Base-by-base conservation (phyloP, 2,797 vertebrate genomes). In the Vespertilio murinus region DNA sequence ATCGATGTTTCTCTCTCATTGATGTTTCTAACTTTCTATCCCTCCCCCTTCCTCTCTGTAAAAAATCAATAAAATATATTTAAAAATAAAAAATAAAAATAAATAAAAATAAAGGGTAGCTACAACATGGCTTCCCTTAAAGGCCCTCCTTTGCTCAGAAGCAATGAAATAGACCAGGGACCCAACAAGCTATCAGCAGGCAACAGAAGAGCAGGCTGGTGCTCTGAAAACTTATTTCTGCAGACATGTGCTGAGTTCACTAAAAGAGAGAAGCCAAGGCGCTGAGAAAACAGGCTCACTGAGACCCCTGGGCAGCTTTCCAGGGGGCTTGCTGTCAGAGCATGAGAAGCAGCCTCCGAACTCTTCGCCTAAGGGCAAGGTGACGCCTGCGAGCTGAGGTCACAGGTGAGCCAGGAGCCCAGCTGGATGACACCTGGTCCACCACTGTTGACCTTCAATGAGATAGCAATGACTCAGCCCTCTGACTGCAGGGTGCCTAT, bases 311-410 rank as follows among this genome's bases (percentile, higher is more conserved):
- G 52, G 71, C 70, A n/a, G 75, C 59, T 78, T 80, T 33, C 30
- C 86, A 75, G 71, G 77, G 59, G 56, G 69, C 40, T 81, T 18
- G 16, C 85, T 69, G 12, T 64, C 69, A 80, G 69, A 84, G 78
- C 4, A 2, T 38, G 28, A 88, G 59, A 94, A 22, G 33, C 69
- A 87, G 30, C 28, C 14, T 35, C 45, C 38, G 38, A 69, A 52
- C 52, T 87, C 74, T 25, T 86, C 14, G 45, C 71, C 40, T 45
- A 8, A 30, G 35, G 38, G 42, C 86, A 74, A 75, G 35, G 47
- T 81, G 77, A 80, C n/a, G 25, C 20, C 33, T 0, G 2, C 16
- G 61, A 82, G 45, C 45, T 7, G 33, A 6, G 20, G 77, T 52
- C 64, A 20, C 28, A 30, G 65, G 28, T 1, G 3, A 88, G 64